A percentile compares a stretch with the other conserved stretches of the same genome.
phyloP scores from a whole-genome alignment of 2,113 vertebrate species.

The Toxostoma redivivum region DNA sequence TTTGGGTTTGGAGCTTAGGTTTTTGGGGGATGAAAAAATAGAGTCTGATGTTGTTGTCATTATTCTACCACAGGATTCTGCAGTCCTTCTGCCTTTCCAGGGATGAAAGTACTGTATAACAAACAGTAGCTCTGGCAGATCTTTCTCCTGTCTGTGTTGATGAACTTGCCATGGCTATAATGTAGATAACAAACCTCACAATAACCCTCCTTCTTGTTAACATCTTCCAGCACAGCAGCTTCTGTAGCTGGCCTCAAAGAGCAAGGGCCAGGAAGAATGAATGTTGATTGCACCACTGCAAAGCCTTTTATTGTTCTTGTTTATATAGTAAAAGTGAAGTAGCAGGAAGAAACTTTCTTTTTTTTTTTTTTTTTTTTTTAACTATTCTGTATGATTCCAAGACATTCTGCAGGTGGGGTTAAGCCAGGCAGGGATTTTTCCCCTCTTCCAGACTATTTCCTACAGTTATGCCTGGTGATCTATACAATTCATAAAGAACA shows the following conservation, averaged over 20 bases:
- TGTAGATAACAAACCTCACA: background rate
- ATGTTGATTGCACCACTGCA: background rate
- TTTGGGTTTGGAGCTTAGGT: background rate
- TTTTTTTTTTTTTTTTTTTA: background rate
- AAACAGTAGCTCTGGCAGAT: background rate
- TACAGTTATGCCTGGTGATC: background rate
- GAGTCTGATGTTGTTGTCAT: background rate
- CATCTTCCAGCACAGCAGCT: background rate
- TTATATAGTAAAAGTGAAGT: background rate
- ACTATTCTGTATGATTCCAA: background rate
- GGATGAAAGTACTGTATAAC: background rate
- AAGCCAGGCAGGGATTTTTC: background rate
- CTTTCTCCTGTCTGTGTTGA: background rate
- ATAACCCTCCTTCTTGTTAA: background rate
- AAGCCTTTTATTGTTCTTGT: background rate
- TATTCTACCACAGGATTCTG: background rate
- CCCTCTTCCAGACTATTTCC: background rate
- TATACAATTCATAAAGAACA: background rate
- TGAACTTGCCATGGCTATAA: constrained; percentile 10
- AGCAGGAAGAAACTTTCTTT: background rate
- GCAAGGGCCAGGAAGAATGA: background rate
- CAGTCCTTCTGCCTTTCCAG: background rate
- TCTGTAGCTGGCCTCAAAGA: background rate
- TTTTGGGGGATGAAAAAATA: background rate
- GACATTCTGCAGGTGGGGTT: background rate